Evolutionary conservation across 2,888 invertebrate species (phyloP), one percentile per base, ranked within the genome.

Genomic region (Frankliniella fusca): DNA sequence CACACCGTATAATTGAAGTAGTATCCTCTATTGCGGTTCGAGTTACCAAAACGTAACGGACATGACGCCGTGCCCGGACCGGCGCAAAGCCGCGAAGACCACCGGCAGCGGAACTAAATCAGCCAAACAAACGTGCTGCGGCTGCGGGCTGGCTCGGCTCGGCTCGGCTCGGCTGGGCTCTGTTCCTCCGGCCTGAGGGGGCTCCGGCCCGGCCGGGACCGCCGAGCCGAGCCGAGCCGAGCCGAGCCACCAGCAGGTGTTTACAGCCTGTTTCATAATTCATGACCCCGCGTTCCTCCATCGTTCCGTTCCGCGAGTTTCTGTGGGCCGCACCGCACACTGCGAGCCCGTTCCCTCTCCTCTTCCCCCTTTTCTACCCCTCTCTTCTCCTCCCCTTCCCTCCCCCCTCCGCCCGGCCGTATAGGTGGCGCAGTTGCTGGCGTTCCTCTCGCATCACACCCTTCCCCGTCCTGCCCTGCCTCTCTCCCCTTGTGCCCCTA

Each of bases 201-300:
- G 27, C 27, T 0, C 10, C 12, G 27, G 70, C 20, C 61, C 61
- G 61, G 10, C 15, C 61, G 61, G 15, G 61, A 11, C 61, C 0
- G 54, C 54, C 54, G 54, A 15, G 54, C 54, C 54, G 54, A 12
- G 54, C 54, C 54, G 54, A 5, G 54, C 54, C 54, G 54, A 12
- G 54, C 54, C 54, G 70, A 76, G 70, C 70, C 70, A 76, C 70
- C 70, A 76, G 70, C 70, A 76, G 70, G 70, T 76, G 70, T 76
- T 76, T 76, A 76, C 70, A 76, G 70, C 70, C 70, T 76, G 70
- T 76, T 76, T 76, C 70, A 76, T 76, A 76, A 76, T 76, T 76
- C 70, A 76, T 76, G 27, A 27, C 70, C 38, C 70, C 70, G 70
- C 70, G 70, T 76, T 76, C 70, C 70, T 8, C 70, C 70, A 76